phyloP scores from a whole-genome alignment of 2,113 vertebrate species.

The Cyprinodon tularosa region DNA sequence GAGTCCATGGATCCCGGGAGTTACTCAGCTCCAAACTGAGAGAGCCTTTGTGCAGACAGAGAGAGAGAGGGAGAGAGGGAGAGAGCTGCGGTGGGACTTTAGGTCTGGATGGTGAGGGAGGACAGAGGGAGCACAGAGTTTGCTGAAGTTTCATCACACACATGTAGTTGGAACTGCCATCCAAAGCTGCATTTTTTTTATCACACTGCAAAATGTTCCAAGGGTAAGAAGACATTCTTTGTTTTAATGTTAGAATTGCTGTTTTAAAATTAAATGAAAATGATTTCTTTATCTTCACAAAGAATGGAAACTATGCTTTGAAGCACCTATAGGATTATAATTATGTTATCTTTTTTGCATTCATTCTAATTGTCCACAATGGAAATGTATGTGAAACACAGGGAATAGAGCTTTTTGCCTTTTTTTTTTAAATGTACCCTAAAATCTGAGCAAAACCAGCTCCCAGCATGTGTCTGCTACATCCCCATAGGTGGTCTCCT shows the following conservation, averaged over 20 bases:
- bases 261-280: background rate
- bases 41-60: slow-evolving; percentile 67
- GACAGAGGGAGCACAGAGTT: slow-evolving; percentile 47
- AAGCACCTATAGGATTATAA: background rate
- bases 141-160: slow-evolving; percentile 54
- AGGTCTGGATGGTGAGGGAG: slow-evolving; percentile 44
- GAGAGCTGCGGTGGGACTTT: slow-evolving; percentile 51
- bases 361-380: background rate
- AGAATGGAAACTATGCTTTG: slow-evolving; percentile 3
- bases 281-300: background rate
- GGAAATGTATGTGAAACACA: background rate
- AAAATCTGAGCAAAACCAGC: background rate
- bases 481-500: slow-evolving; percentile 65
- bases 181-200: slow-evolving; percentile 53
- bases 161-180: slow-evolving; percentile 48
- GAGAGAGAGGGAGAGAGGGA: slow-evolving; percentile 47
- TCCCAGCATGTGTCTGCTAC: slow-evolving; percentile 13
- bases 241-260: background rate
- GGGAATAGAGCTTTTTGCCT: no score
- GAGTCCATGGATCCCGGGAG: slow-evolving; percentile 53
- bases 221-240: slow-evolving; percentile 61
- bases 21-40: slow-evolving; percentile 64
- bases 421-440: background rate
- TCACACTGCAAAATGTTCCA: slow-evolving; percentile 59
- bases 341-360: background rate